A percentile compares a stretch with the other conserved stretches of the same genome.
These are phyloP conservation scores for Listronotus bonariensis DNA, from an alignment of 1,140 invertebrate genomes.

Conservation along the genomic window DNA sequence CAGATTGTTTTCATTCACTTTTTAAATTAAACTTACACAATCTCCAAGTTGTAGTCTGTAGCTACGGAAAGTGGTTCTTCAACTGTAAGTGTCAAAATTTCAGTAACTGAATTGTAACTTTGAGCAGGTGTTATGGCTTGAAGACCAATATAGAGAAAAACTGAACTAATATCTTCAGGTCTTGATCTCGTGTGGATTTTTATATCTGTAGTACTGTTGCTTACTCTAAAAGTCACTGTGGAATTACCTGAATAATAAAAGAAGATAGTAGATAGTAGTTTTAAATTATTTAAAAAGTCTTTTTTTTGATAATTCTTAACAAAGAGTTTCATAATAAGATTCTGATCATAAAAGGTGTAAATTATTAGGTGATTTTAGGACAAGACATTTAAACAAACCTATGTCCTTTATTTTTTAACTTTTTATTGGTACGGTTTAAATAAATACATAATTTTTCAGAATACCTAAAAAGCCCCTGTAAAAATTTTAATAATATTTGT, in stretches of 20 bases:
- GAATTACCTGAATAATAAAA: constrained; percentile 4
- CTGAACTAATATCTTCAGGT: neutral
- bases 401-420: too few relatives aligned
- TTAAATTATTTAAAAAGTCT: neutral
- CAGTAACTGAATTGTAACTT: constrained; percentile 8
- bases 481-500: too few relatives aligned
- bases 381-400: too few relatives aligned
- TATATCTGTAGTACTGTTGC: constrained; percentile 6
- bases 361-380: too few relatives aligned
- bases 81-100: constrained; percentile 18
- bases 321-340: too few relatives aligned
- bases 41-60: constrained; percentile 9
- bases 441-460: too few relatives aligned
- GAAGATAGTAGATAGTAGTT: neutral
- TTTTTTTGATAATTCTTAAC: neutral
- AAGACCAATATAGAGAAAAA: neutral
- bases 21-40: constrained; percentile 1
- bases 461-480: too few relatives aligned
- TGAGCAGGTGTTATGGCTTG: neutral
- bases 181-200: constrained; percentile 8
- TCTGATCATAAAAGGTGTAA: too few relatives aligned
- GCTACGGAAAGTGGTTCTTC: neutral
- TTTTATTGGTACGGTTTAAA: too few relatives aligned
- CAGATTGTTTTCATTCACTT: too few relatives aligned
- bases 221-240: constrained; percentile 13